Evolutionary conservation across 2,888 invertebrate genomes (phyloP), one percentile per base, ranked within the genome.

Genomic region (Drosophila macrothrix): DNA sequence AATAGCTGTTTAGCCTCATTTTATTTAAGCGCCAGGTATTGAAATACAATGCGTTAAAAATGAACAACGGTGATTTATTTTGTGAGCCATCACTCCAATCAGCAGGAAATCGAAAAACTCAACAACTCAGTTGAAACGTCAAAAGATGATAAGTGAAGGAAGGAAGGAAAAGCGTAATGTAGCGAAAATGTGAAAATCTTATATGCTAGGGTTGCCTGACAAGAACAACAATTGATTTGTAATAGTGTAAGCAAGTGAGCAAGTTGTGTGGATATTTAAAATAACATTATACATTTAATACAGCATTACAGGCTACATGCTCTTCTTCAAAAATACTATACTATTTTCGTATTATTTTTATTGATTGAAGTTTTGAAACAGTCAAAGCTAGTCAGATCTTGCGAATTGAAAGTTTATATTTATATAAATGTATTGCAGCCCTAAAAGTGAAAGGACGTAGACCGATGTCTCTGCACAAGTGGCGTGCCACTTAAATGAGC

Each of bases 401-500:
- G 31, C 16, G 58, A 60, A 59, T 43, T 46, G 41, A 41, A 71
- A 61, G 2, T 16, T 16, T 16, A 46, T 25, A 25, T 46, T 46
- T 25, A 46, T 46, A 25, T 16, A 25, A 65, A 61, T 65, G 4
- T 67, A 49, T 50, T n/a, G 39, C 41, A 55, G 64, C 43, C 63
- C 54, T 14, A 50, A 67, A 50, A 50, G 49, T 65, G 28, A 53
- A 58, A 29, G 66, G 25, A 70, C 69, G 39, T 50, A 59, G 61
- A 61, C 66, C 72, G 72, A 53, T 71, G 66, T 78, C 60, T 67
- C 71, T 66, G 56, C 75, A 61, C 66, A 54, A 75, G 76, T 73
- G 75, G 76, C 77, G 80, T 80, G 77, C 72, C 90, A 91, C 88
- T 88, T 88, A 91, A 88, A 88, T 88, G 90, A 90, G 91, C 91